A percentile compares a stretch with the other conserved stretches of the same genome.
phyloP scores from a whole-genome alignment of 1,140 invertebrate species.

The Nasonia vitripennis region DNA sequence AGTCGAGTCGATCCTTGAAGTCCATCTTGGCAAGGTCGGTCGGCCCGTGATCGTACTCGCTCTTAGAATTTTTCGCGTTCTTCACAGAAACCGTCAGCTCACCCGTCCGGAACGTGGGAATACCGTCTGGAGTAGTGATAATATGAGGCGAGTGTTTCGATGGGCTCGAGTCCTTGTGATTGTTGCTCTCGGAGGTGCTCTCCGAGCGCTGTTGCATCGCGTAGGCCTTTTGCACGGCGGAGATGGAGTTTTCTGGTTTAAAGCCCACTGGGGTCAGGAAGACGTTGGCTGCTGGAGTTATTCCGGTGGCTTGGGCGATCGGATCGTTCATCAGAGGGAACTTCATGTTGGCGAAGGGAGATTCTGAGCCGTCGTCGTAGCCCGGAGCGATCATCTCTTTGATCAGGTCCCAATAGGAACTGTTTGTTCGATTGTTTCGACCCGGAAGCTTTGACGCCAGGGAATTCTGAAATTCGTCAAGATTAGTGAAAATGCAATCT shows the following conservation, averaged over 20 bases:
- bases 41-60: constrained; percentile 63
- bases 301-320: constrained; percentile 60
- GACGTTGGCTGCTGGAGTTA: constrained; percentile 64
- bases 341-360: constrained; percentile 67
- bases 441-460: constrained; percentile 71
- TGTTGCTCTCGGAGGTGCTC: constrained; percentile 54
- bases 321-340: constrained; percentile 69
- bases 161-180: constrained; percentile 61
- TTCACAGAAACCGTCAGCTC: constrained; percentile 72
- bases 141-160: constrained; percentile 62
- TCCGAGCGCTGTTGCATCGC: constrained; percentile 63
- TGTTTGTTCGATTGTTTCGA: constrained; percentile 66
- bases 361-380: constrained; percentile 62
- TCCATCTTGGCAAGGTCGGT: constrained; percentile 67
- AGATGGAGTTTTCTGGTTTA: constrained; percentile 68
- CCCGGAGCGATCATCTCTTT: constrained; percentile 73
- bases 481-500: neutral
- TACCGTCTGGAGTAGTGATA: constrained; percentile 62
- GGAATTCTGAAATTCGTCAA: constrained; percentile 63
- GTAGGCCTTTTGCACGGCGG: constrained; percentile 68
- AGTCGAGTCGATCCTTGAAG: constrained; percentile 63
- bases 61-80: constrained; percentile 69
- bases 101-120: constrained; percentile 69
- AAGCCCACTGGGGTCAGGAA: constrained; percentile 71
- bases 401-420: constrained; percentile 72